Conservation (phyloP, 2,888 invertebrate species). For the Temnothorax unifasciatus region DNA sequence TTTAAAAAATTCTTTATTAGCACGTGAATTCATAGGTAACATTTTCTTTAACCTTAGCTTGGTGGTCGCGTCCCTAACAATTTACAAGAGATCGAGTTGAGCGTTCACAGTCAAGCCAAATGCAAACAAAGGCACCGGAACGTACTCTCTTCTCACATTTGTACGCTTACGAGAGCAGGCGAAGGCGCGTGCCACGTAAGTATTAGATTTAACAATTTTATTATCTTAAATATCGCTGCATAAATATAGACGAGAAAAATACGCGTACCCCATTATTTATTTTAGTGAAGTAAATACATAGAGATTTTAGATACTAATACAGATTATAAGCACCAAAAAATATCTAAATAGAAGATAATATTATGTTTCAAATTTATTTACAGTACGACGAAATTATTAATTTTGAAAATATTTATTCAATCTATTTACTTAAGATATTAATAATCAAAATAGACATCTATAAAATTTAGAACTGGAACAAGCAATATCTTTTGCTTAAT, state of each 20-base stretch:
- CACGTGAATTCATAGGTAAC: neutral
- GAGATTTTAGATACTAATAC: neutral
- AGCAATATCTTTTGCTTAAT: neutral
- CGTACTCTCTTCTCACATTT: conserved; percentile 75
- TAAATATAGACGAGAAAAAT: neutral
- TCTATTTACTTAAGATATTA: conserved; percentile 1
- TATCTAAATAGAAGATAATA: neutral
- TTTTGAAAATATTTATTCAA: neutral
- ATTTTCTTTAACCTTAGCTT: conserved; percentile 57
- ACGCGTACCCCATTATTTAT: neutral
- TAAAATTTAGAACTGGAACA: neutral
- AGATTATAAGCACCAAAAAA: neutral
- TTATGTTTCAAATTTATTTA: neutral
- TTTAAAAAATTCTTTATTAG: neutral
- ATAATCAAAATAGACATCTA: neutral
- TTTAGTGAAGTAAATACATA: neutral
- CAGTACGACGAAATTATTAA: neutral
- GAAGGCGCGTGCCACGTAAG: conserved; percentile 81
- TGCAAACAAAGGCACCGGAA: conserved; percentile 66
- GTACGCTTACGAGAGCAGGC: conserved; percentile 76
- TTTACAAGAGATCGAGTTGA: conserved; percentile 73
- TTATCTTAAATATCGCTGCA: neutral
- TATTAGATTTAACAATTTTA: conserved; percentile 31
- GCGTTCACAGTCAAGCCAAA: conserved; percentile 62
- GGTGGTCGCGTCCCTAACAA: conserved; percentile 71